Conservation (phyloP, 1,140 invertebrate genomes). For the Lithobius niger region DNA sequence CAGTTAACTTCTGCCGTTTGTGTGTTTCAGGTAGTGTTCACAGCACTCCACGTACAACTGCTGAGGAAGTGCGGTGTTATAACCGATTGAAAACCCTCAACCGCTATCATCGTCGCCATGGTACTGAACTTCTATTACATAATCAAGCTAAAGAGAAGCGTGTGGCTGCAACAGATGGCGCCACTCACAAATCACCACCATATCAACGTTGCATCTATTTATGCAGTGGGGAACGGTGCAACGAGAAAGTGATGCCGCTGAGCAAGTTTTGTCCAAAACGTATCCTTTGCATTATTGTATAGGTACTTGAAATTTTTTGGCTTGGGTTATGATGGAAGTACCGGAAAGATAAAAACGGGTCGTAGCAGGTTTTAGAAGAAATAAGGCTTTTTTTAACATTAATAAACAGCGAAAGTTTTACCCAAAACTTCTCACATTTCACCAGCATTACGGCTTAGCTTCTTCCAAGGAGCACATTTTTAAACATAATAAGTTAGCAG, state of each 20-base stretch:
- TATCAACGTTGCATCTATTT: neutral
- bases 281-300: slow-evolving; percentile 7
- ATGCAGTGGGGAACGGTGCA: slow-evolving; percentile 8
- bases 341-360: too few relatives aligned
- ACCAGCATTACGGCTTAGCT: too few relatives aligned
- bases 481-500: too few relatives aligned
- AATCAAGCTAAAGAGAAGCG: slow-evolving; percentile 62
- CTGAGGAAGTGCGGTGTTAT: slow-evolving; percentile 56
- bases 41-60: slow-evolving; percentile 26
- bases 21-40: slow-evolving; percentile 7
- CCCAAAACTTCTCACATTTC: too few relatives aligned
- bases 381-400: too few relatives aligned
- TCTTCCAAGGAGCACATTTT: too few relatives aligned
- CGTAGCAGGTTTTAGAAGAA: too few relatives aligned
- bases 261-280: slow-evolving; percentile 12
- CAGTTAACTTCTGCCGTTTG: neutral
- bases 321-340: too few relatives aligned
- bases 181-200: neutral
- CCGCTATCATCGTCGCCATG: slow-evolving; percentile 58
- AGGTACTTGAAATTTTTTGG: too few relatives aligned
- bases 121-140: slow-evolving; percentile 63
- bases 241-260: neutral
- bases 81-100: slow-evolving; percentile 65
- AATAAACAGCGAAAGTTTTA: too few relatives aligned
- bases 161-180: slow-evolving; percentile 45